Evolutionary conservation across 2,113 vertebrate genomes (phyloP).

Genomic region (Rhinolophus sinicus): DNA sequence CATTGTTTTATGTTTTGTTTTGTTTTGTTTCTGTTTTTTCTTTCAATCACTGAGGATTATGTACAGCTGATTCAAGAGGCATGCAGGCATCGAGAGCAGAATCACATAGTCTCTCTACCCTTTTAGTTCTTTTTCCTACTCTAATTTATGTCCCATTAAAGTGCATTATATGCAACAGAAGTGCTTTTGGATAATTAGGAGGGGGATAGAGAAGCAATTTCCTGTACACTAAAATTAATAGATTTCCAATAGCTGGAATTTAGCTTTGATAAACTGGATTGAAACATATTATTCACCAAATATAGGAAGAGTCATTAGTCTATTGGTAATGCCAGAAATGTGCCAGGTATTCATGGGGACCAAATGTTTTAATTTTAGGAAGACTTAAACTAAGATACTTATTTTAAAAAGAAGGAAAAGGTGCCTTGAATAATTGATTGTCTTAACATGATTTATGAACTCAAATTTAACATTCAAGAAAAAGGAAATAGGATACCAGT

Average conservation of each 20-base stretch:
- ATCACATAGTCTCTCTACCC: neutral
- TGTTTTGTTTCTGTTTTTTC: neutral
- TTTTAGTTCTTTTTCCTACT: neutral
- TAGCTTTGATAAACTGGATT: neutral
- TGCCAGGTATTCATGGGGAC: neutral
- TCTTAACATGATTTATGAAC: slow-evolving; percentile 13
- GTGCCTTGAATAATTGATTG: neutral
- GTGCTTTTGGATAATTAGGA: neutral
- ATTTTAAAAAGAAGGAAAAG: slow-evolving; percentile 14
- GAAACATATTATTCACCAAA: neutral
- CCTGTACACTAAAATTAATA: neutral
- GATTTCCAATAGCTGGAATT: neutral
- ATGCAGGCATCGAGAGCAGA: neutral
- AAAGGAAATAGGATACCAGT: neutral
- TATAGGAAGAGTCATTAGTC: neutral
- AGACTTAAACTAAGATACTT: neutral
- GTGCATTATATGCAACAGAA: neutral
- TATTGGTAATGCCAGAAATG: neutral
- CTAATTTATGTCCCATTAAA: neutral
- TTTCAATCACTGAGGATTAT: neutral
- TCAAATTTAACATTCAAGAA: slow-evolving; percentile 28
- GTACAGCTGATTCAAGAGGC: neutral
- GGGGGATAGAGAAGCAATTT: neutral
- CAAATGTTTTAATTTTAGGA: neutral
- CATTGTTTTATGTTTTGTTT: neutral